These are phyloP conservation scores for Caretta caretta DNA, from an alignment of 2,113 vertebrate genomes.

Conservation along the genomic window DNA sequence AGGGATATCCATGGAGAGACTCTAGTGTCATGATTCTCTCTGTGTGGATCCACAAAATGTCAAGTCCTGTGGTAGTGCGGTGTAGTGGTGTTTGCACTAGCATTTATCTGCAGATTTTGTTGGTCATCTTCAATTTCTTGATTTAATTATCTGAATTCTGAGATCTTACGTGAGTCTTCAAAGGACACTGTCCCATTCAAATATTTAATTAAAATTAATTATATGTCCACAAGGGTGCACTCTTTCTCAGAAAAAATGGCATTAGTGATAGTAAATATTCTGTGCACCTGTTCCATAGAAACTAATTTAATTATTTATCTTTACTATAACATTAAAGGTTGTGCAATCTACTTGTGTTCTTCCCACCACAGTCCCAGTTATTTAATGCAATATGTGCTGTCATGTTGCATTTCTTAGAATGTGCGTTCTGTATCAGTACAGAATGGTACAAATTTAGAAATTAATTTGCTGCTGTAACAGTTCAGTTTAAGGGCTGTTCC, in stretches of 20 bases:
- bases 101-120: not conserved
- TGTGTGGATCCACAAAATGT: not conserved
- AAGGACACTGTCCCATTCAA: not conserved
- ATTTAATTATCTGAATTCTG: not conserved
- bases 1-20: not conserved
- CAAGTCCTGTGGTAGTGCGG: not conserved
- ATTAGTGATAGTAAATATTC: not conserved
- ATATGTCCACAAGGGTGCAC: slow-evolving; percentile 42
- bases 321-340: rapidly evolving
- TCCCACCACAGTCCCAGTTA: not conserved
- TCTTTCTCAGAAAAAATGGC: slow-evolving; percentile 25
- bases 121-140: not conserved
- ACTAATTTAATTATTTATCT: not conserved
- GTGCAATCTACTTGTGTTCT: not conserved
- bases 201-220: slow-evolving; percentile 26
- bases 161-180: not conserved
- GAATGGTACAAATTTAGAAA: not conserved
- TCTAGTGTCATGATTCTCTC: not conserved
- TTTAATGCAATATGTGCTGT: not conserved
- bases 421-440: not conserved
- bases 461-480: not conserved
- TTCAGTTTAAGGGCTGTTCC: not conserved
- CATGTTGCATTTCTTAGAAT: not conserved
- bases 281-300: not conserved
- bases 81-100: slow-evolving; percentile 13